Conservation (phyloP, 2,797 vertebrate genomes). For the Labeo calbasu region DNA sequence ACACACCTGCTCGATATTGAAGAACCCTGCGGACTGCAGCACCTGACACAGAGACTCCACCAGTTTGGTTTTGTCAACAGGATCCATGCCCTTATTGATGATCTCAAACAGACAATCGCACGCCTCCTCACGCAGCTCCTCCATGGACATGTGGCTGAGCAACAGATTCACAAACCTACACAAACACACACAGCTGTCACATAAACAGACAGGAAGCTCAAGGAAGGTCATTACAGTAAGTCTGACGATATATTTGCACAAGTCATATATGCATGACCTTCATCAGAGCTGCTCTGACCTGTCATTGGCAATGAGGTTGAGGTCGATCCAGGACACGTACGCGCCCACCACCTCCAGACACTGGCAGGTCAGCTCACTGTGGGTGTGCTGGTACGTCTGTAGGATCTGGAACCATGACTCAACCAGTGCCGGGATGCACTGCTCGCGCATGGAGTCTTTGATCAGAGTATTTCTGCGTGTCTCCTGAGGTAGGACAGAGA, state of each 20-base stretch:
- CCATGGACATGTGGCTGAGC: conserved; percentile 97
- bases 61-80: conserved; percentile 95
- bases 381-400: conserved; percentile 90
- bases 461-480: conserved; percentile 93
- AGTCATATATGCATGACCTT: neutral
- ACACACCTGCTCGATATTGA: conserved; percentile 90
- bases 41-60: conserved; percentile 95
- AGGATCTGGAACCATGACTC: conserved; percentile 99
- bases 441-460: conserved; percentile 96
- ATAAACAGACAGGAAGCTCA: neutral
- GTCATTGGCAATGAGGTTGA: conserved; percentile 97
- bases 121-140: conserved; percentile 95
- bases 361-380: conserved; percentile 97
- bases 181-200: conserved; percentile 11
- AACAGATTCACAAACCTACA: conserved; percentile 95
- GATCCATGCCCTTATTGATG: conserved; percentile 98
- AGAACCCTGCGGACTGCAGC: conserved; percentile 94
- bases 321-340: conserved; percentile 98
- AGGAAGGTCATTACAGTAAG: neutral
- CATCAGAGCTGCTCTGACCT: conserved; percentile 76
- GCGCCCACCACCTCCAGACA: conserved; percentile 98
- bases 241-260: neutral
- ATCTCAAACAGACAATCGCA: conserved; percentile 98
- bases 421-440: conserved; percentile 94
- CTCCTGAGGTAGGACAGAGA: conserved; percentile 76